These are phyloP conservation scores for Zaprionus nigranus DNA, from an alignment of 1,140 invertebrate species.

Conservation along the genomic window DNA sequence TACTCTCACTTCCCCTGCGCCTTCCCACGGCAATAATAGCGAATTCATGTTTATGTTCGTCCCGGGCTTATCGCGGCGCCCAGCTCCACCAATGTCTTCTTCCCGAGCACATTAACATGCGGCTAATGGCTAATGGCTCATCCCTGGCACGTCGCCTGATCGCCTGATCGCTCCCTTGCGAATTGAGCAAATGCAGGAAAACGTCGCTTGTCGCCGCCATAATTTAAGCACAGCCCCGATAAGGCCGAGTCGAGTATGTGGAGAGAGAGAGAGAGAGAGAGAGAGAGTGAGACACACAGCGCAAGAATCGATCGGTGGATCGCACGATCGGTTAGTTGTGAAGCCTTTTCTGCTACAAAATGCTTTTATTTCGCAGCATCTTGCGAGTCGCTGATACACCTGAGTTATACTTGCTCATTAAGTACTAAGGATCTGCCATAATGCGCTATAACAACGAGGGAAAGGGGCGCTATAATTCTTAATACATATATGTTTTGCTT, in stretches of 20 bases:
- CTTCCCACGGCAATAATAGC: constrained; percentile 68
- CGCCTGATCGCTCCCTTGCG: constrained; percentile 19
- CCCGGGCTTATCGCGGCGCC: constrained; percentile 31
- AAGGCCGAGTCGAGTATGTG: constrained; percentile 25
- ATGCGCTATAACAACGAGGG: too few species aligned
- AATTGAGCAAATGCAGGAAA: constrained; percentile 27
- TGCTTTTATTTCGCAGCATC: background rate
- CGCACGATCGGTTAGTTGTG: background rate
- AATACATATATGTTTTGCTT: too few species aligned
- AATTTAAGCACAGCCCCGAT: constrained; percentile 70
- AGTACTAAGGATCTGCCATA: too few species aligned
- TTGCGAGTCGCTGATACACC: background rate
- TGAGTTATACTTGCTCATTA: background rate
- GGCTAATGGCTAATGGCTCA: constrained; percentile 79
- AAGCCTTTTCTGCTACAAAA: background rate
- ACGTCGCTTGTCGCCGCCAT: constrained; percentile 58
- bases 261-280: too few species aligned
- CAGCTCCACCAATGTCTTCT: constrained; percentile 19
- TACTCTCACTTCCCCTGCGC: background rate
- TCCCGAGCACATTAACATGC: constrained; percentile 55
- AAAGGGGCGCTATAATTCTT: too few species aligned
- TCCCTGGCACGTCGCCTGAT: constrained; percentile 54
- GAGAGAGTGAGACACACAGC: too few species aligned
- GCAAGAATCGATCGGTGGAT: background rate
- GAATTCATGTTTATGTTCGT: constrained; percentile 64